These are phyloP conservation scores for Dastarcus helophoroides DNA, from an alignment of 2,888 invertebrate species.

Conservation along the genomic window DNA sequence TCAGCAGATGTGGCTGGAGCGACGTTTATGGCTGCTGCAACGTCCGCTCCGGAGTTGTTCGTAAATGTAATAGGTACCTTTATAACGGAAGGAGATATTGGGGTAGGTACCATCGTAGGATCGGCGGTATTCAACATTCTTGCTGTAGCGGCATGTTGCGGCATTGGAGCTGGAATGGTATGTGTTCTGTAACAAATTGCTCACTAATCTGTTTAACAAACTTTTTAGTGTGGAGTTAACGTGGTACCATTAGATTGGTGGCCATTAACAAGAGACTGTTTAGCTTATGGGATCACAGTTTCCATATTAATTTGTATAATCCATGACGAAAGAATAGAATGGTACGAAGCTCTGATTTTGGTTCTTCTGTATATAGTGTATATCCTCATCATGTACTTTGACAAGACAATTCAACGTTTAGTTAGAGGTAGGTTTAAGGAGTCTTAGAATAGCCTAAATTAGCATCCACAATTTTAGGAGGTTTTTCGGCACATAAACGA, in stretches of 20 bases:
- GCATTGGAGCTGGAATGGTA: constrained; percentile 51
- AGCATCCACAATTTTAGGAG: no score
- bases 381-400: constrained; percentile 54
- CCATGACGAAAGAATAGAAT: constrained; percentile 62
- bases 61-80: constrained; percentile 77
- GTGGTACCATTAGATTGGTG: constrained; percentile 64
- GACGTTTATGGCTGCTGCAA: constrained; percentile 86
- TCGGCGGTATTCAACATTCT: constrained; percentile 72
- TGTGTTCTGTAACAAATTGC: constrained; percentile 10
- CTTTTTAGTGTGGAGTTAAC: constrained; percentile 40
- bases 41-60: constrained; percentile 79
- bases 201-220: background rate
- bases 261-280: constrained; percentile 65
- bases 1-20: constrained; percentile 77
- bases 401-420: constrained; percentile 73
- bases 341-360: constrained; percentile 68
- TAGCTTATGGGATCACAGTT: constrained; percentile 65
- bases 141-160: constrained; percentile 68
- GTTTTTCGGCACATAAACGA: no score
- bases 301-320: constrained; percentile 60
- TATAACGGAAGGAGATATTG: constrained; percentile 66
- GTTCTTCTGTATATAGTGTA: constrained; percentile 62
- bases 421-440: constrained; percentile 47
- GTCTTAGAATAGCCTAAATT: background rate
- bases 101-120: constrained; percentile 68